A percentile compares a stretch with the other conserved stretches of the same genome.
phyloP scores from a whole-genome alignment of 2,888 invertebrate genomes.

The Lasioglossum malachurum region DNA sequence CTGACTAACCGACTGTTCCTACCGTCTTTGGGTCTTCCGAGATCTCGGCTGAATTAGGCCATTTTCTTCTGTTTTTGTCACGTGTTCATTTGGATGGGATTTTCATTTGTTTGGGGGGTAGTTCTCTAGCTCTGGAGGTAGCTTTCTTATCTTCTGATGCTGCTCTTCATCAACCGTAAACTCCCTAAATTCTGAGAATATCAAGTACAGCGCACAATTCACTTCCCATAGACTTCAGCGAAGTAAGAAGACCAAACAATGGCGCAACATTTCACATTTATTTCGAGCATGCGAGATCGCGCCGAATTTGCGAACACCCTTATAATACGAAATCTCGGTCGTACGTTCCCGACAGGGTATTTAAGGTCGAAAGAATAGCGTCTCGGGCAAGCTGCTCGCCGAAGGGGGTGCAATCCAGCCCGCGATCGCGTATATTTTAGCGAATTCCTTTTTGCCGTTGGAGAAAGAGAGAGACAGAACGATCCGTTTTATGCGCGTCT shows the following conservation, averaged over 20 bases:
- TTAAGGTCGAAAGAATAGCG: constrained; percentile 29
- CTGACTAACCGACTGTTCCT: not conserved
- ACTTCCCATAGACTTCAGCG: not conserved
- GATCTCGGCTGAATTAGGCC: not conserved
- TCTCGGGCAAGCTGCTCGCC: constrained; percentile 33
- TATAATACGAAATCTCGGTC: constrained; percentile 10
- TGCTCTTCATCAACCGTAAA: not conserved
- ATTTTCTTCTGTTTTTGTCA: not conserved
- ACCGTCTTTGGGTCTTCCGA: not conserved
- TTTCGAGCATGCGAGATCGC: not conserved
- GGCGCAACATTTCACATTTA: not conserved
- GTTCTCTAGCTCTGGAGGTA: too few species aligned
- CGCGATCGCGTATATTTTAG: constrained; percentile 37
- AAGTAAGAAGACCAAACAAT: not conserved
- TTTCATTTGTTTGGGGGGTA: not conserved
- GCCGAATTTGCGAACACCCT: constrained; percentile 17
- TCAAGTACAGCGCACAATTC: not conserved
- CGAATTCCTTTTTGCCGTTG: constrained; percentile 49
- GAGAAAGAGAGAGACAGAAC: constrained; percentile 29
- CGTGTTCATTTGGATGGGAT: not conserved
- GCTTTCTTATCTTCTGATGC: not conserved
- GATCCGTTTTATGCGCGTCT: constrained; percentile 58
- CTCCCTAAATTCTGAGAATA: not conserved
- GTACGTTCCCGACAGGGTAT: constrained; percentile 5
- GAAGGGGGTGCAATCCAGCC: constrained; percentile 29